These are phyloP conservation scores for Acestrorhynchus altus DNA, from an alignment of 2,797 vertebrate genomes.

Conservation along the genomic window DNA sequence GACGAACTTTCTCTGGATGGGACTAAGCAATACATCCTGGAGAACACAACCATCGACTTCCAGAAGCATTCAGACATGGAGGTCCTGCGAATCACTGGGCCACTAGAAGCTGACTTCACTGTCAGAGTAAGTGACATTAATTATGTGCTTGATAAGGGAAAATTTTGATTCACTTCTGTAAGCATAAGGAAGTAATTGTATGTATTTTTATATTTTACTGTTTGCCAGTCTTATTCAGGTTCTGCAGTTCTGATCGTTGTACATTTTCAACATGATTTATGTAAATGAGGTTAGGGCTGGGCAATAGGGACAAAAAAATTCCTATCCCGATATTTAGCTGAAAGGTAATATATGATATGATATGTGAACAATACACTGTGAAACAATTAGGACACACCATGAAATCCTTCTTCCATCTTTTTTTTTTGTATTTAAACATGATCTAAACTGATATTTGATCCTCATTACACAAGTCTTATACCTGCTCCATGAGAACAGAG, in stretches of 20 bases:
- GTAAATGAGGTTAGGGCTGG: not conserved
- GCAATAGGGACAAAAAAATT: too few relatives aligned
- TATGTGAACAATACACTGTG: too few relatives aligned
- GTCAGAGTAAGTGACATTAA: slow-evolving; percentile 83
- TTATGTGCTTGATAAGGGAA: slow-evolving; percentile 12
- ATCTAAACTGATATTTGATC: too few relatives aligned
- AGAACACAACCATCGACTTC: slow-evolving; percentile 93
- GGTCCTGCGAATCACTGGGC: slow-evolving; percentile 88
- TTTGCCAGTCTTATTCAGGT: slow-evolving; percentile 32
- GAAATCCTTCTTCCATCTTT: too few relatives aligned
- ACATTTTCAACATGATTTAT: slow-evolving; percentile 8
- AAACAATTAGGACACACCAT: too few relatives aligned
- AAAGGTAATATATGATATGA: too few relatives aligned
- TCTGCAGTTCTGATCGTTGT: not conserved
- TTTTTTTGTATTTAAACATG: too few relatives aligned
- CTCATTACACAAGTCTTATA: too few relatives aligned
- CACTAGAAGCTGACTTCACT: slow-evolving; percentile 92
- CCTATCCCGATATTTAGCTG: too few relatives aligned
- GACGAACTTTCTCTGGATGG: slow-evolving; percentile 82
- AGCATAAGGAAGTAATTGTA: slow-evolving; percentile 33
- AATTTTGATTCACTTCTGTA: not conserved
- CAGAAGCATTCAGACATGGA: slow-evolving; percentile 94
- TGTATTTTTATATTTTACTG: too few relatives aligned
- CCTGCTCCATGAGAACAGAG: too few relatives aligned
- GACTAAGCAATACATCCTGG: slow-evolving; percentile 84